Conservation (phyloP, 2,888 invertebrate species). For the Acrocyrtus sp. region DNA sequence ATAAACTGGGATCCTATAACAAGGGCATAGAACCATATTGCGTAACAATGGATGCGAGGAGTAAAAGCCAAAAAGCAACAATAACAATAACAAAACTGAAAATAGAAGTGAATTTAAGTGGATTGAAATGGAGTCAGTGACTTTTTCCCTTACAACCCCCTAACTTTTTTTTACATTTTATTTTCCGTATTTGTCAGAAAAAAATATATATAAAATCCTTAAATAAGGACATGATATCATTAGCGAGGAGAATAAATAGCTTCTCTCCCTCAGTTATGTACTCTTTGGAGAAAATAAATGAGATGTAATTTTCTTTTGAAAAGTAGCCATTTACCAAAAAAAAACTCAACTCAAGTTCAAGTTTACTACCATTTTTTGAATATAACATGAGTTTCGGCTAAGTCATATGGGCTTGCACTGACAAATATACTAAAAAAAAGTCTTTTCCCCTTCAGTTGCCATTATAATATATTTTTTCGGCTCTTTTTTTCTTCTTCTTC, state of each 20-base stretch:
- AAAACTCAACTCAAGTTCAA: conserved; percentile 27
- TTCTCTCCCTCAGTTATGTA: not conserved
- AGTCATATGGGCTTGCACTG: not conserved
- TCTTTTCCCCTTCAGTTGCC: not conserved
- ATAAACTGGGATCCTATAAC: no score
- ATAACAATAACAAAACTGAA: conserved; percentile 13
- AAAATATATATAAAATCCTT: not conserved
- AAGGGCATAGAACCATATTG: no score
- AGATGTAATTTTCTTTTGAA: conserved; percentile 27
- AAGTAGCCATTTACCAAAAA: not conserved
- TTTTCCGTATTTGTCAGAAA: not conserved
- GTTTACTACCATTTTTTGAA: not conserved
- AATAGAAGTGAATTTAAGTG: not conserved
- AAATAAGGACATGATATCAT: conserved; percentile 17
- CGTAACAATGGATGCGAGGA: conserved; percentile 1
- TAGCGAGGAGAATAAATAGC: conserved; percentile 4
- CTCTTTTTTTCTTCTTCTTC: not conserved
- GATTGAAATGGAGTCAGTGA: conserved; percentile 21
- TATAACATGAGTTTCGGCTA: no score
- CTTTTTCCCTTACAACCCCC: conserved; percentile 1
- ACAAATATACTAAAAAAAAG: conserved; percentile 11
- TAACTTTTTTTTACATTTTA: not conserved
- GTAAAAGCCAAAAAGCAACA: not conserved
- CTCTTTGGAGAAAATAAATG: conserved; percentile 2
- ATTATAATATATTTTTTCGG: not conserved